Conservation (phyloP, 2,113 vertebrate species). For the Anoplopoma fimbria region DNA sequence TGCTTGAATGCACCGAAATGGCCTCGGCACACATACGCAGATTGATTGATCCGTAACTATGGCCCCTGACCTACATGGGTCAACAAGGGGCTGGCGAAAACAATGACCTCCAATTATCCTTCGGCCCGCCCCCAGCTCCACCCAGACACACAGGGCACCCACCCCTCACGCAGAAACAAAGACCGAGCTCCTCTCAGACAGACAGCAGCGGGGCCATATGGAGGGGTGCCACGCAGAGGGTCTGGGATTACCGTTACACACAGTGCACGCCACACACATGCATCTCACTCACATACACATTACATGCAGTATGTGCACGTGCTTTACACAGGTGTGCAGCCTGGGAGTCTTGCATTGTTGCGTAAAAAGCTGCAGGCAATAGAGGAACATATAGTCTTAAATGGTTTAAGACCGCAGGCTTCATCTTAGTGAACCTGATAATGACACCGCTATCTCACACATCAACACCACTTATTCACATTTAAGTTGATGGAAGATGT, state of each 20-base stretch:
- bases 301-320: background rate
- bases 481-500: background rate
- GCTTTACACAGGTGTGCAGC: background rate
- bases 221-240: constrained; percentile 32
- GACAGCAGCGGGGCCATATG: constrained; percentile 73
- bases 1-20: constrained; percentile 62
- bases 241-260: constrained; percentile 68
- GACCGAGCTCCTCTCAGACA: constrained; percentile 63
- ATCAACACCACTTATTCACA: background rate
- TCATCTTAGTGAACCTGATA: background rate
- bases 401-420: background rate
- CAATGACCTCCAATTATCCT: constrained; percentile 76
- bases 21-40: background rate
- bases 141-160: constrained; percentile 64
- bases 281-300: background rate
- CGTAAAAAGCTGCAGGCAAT: background rate
- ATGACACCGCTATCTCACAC: background rate
- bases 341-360: background rate
- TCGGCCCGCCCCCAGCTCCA: constrained; percentile 57
- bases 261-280: background rate
- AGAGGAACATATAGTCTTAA: background rate
- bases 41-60: constrained; percentile 38
- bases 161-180: constrained; percentile 74
- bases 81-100: constrained; percentile 60
- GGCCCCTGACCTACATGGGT: constrained; percentile 74